Conservation (phyloP, 2,113 vertebrate species). For the Felis catus region F.catus_Fca126_mat1.0 CM031412.1:13526001-13526500, state of each 20-base stretch:
- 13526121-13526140: not conserved
- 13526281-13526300: not conserved
- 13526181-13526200: not conserved
- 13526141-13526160: not conserved
- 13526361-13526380: not conserved
- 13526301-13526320: not conserved
- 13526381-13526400: constrained; percentile 16
- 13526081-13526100: not conserved
- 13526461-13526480: not conserved
- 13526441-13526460: not conserved
- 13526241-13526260: not conserved
- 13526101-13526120: not conserved
- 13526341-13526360: not conserved
- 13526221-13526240: not conserved
- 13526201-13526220: not conserved
- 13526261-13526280: not conserved
- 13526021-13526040: not conserved
- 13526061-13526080: not conserved
- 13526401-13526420: not conserved
- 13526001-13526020: not conserved
- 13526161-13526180: not conserved
- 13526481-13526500: rapidly evolving
- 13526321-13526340: not conserved
- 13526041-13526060: not conserved
- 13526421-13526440: not conserved